A percentile compares a stretch with the other conserved stretches of the same genome.
These are phyloP conservation scores for Drosophila falleni DNA, from an alignment of 2,888 invertebrate species.

Conservation along the genomic window DNA sequence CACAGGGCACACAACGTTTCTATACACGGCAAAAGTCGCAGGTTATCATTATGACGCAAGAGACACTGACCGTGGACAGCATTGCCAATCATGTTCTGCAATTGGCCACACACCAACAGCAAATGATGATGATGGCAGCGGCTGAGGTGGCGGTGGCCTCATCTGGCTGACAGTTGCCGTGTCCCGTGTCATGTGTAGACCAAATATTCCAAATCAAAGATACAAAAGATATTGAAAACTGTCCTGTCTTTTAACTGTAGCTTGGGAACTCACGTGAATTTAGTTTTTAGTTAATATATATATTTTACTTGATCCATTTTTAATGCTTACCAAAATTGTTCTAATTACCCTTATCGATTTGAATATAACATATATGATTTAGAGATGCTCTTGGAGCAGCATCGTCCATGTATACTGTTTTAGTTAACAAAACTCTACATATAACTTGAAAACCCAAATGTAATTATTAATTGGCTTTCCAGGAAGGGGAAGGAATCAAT, in stretches of 20 bases:
- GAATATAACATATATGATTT: conserved; percentile 3
- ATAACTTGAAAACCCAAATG: conserved; percentile 3
- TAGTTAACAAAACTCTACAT: neutral
- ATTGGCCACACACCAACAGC: conserved; percentile 71
- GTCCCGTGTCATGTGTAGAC: conserved; percentile 9
- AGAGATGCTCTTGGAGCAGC: conserved; percentile 5
- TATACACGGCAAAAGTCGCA: conserved; percentile 80
- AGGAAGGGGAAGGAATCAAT: neutral
- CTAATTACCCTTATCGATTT: neutral
- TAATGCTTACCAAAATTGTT: conserved; percentile 5
- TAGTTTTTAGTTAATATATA: conserved; percentile 30
- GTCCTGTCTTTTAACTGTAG: conserved; percentile 28
- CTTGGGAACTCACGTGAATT: conserved; percentile 26
- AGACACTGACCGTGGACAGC: conserved; percentile 77
- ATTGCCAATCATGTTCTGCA: conserved; percentile 82
- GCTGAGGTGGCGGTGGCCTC: neutral
- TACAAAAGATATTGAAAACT: conserved; percentile 14
- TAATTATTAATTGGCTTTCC: conserved; percentile 10
- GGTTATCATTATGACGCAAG: conserved; percentile 75
- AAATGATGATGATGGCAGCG: conserved; percentile 4
- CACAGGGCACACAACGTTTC: conserved; percentile 71
- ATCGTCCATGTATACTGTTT: conserved; percentile 2
- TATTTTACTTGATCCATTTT: conserved; percentile 24
- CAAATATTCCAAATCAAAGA: conserved; percentile 20
- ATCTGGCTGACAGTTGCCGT: conserved; percentile 6